A percentile compares a stretch with the other conserved stretches of the same genome.
Conservation (phyloP, 2,113 vertebrate genomes). For the Misgurnus mizolepis region DNA sequence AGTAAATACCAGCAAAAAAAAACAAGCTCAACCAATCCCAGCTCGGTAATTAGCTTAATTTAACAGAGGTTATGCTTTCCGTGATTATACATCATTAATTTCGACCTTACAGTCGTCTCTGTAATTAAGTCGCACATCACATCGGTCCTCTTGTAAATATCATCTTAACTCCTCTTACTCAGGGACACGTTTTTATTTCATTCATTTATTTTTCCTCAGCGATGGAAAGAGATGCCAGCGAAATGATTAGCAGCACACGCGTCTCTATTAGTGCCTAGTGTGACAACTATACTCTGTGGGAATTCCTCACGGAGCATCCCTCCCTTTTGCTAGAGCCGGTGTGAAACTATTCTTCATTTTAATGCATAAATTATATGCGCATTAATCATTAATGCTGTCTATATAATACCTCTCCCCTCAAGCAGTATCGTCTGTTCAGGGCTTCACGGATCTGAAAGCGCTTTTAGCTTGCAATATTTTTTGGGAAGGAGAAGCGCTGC, state of each 20-base stretch:
- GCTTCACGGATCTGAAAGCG: slow-evolving; percentile 4
- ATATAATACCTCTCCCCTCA: slow-evolving; percentile 26
- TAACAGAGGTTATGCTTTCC: slow-evolving; percentile 29
- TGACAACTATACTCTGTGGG: not conserved
- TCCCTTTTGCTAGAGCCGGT: not conserved
- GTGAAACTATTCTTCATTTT: slow-evolving; percentile 19
- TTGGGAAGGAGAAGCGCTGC: not conserved
- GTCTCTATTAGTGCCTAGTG: slow-evolving; percentile 37
- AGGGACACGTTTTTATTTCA: slow-evolving; percentile 25
- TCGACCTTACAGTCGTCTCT: slow-evolving; percentile 41
- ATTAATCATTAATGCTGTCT: slow-evolving; percentile 38
- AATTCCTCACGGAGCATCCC: slow-evolving; percentile 8
- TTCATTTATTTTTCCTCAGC: slow-evolving; percentile 18
- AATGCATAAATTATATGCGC: slow-evolving; percentile 37
- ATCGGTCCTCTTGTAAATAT: slow-evolving; percentile 40
- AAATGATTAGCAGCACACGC: slow-evolving; percentile 47
- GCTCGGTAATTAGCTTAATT: slow-evolving; percentile 47
- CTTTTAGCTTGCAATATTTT: slow-evolving; percentile 13
- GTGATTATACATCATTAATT: slow-evolving; percentile 54
- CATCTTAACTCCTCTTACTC: slow-evolving; percentile 40
- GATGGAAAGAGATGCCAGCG: slow-evolving; percentile 30
- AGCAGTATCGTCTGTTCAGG: not conserved
- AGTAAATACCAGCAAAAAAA: slow-evolving; percentile 52
- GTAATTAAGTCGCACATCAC: slow-evolving; percentile 45
- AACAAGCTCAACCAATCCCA: slow-evolving; percentile 42